Percentiles rank a stretch among this genome's conserved stretches.
Conservation (phyloP, 35 echinoderm and acorn worm species). For the Antedon bifida region DNA sequence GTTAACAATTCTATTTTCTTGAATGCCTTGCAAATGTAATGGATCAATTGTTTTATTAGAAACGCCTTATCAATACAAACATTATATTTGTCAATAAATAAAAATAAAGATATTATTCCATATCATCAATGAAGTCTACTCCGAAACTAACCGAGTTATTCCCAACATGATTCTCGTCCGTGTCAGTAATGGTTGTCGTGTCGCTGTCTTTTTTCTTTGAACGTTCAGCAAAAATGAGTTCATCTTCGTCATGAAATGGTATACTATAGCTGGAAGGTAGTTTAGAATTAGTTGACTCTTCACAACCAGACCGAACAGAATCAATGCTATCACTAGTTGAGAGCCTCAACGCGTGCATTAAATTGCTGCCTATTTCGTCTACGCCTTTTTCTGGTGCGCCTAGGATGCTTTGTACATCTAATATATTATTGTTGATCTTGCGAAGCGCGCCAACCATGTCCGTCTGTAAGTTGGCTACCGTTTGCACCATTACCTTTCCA, state of each 20-base stretch:
- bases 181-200: background rate
- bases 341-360: background rate
- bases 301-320: background rate
- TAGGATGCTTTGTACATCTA: background rate
- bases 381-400: background rate
- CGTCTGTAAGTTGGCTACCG: background rate
- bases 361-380: background rate
- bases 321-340: background rate
- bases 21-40: no score
- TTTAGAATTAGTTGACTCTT: background rate
- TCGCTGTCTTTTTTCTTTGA: background rate
- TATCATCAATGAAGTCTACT: background rate
- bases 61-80: no score
- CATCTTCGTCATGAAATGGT: background rate
- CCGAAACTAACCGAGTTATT: background rate
- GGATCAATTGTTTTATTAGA: no score
- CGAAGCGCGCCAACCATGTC: background rate
- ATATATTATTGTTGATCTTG: background rate
- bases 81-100: no score
- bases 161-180: background rate
- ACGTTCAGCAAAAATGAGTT: background rate
- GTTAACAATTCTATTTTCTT: no score
- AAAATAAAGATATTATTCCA: no score
- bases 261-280: background rate
- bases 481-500: background rate